These are phyloP conservation scores for Brachionus asplanchnoidis DNA, from an alignment of 1,140 invertebrate genomes.

Conservation along the genomic window DNA sequence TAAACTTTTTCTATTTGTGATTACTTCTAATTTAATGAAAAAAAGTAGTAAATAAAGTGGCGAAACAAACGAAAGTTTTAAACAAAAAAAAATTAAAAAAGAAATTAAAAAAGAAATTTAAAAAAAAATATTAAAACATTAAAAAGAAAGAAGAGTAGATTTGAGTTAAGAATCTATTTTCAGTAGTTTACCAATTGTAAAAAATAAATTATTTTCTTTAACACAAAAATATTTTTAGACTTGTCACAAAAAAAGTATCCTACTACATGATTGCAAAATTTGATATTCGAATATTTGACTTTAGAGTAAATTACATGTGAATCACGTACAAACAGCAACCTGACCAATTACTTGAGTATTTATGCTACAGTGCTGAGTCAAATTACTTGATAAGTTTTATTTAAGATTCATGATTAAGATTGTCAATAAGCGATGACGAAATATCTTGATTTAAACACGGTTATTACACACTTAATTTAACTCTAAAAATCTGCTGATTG, in stretches of 20 bases:
- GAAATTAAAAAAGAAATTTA: too few species aligned
- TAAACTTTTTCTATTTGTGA: too few species aligned
- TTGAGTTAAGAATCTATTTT: too few species aligned
- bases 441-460: not conserved
- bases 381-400: conserved; percentile 10
- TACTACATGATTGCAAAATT: not conserved
- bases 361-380: not conserved
- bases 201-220: too few species aligned
- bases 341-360: not conserved
- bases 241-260: not conserved
- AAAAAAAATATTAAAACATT: too few species aligned
- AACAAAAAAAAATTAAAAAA: too few species aligned
- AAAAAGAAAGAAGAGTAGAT: too few species aligned
- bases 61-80: too few species aligned
- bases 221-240: not conserved
- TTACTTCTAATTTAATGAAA: too few species aligned
- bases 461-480: not conserved
- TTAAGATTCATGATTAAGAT: conserved; percentile 18
- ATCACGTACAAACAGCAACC: not conserved
- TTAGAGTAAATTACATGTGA: not conserved
- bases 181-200: too few species aligned
- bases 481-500: not conserved
- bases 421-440: not conserved
- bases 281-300: not conserved
- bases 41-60: too few species aligned